phyloP scores from a whole-genome alignment of 2,888 invertebrate species.

The Scaptomyza parva region DNA sequence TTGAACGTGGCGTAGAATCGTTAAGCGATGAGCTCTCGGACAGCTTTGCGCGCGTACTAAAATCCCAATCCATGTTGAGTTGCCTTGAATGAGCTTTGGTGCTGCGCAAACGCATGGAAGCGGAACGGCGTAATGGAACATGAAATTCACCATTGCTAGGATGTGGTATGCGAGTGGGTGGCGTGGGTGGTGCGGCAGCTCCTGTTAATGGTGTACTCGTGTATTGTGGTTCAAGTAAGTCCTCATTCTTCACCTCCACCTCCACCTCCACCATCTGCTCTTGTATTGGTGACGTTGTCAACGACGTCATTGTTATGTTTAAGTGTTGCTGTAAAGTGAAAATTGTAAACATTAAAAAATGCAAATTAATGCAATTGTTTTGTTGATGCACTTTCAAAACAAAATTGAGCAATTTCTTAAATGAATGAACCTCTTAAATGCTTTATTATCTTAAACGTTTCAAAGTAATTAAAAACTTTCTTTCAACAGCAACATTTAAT shows the following conservation, averaged over 20 bases:
- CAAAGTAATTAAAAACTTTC: constrained; percentile 75
- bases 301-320: constrained; percentile 49
- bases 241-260: constrained; percentile 21
- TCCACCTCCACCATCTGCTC: constrained; percentile 21
- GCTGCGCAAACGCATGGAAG: constrained; percentile 89
- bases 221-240: constrained; percentile 6
- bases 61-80: constrained; percentile 39
- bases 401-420: constrained; percentile 58
- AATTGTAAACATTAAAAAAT: constrained; percentile 48
- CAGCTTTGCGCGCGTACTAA: constrained; percentile 74
- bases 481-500: constrained; percentile 63
- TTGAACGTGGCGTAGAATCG: constrained; percentile 12
- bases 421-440: constrained; percentile 74
- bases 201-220: constrained; percentile 11
- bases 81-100: constrained; percentile 74
- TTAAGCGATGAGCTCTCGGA: constrained; percentile 47
- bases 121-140: constrained; percentile 87
- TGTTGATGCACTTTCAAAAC: constrained; percentile 66
- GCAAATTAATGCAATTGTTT: constrained; percentile 61
- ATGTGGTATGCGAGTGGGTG: constrained; percentile 74
- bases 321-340: constrained; percentile 43
- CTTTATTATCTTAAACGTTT: constrained; percentile 72
- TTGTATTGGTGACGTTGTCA: constrained; percentile 51
- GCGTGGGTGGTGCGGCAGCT: constrained; percentile 25
- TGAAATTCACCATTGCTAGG: constrained; percentile 43